Evolutionary conservation across 1,140 invertebrate species (phyloP).

Genomic region (Meloidogyne exigua): DNA sequence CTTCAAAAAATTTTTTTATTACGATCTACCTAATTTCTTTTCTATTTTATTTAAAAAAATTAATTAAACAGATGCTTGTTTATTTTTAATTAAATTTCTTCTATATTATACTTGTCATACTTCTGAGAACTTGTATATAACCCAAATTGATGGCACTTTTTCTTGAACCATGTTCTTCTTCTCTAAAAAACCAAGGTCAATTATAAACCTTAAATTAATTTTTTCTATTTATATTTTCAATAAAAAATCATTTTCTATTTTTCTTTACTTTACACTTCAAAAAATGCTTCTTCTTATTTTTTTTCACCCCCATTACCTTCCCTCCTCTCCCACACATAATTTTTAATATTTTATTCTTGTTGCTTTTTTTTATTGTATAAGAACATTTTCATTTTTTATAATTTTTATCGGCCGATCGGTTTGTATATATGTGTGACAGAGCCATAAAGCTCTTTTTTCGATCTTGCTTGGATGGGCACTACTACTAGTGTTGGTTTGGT

Average conservation of each 20-base stretch:
- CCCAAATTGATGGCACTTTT: no score
- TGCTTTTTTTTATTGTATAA: background rate
- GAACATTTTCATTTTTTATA: background rate
- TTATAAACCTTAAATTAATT: no score
- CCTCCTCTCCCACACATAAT: background rate
- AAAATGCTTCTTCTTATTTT: background rate
- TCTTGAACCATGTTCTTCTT: background rate
- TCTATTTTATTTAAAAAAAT: no score
- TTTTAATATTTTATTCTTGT: background rate
- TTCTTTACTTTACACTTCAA: constrained; percentile 2
- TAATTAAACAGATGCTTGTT: no score
- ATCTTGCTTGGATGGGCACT: constrained; percentile 4
- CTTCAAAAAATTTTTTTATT: no score
- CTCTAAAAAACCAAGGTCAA: background rate
- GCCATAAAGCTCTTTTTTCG: background rate
- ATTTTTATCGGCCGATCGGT: constrained; percentile 1
- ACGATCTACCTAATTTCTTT: no score
- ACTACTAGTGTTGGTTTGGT: background rate
- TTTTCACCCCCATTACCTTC: background rate
- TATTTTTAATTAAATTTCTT: no score
- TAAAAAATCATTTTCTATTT: background rate
- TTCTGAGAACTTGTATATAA: no score
- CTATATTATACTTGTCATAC: no score
- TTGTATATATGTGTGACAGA: background rate
- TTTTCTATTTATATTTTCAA: no score